phyloP scores from a whole-genome alignment of 1,140 invertebrate species.

The Centruroides vittatus region DNA sequence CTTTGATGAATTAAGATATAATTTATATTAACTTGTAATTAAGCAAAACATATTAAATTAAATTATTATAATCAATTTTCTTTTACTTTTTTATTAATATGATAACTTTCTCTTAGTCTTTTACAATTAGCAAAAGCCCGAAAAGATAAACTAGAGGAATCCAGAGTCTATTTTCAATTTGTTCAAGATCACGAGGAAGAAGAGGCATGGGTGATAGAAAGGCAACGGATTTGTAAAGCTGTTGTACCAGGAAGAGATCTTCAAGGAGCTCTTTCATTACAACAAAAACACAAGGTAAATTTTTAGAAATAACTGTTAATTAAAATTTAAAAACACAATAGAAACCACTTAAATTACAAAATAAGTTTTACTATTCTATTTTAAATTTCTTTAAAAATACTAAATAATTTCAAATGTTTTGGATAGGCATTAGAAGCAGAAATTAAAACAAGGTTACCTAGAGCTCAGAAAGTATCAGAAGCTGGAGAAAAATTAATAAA shows the following conservation, averaged over 20 bases:
- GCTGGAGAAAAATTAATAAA: constrained; percentile 54
- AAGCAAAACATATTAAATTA: too few relatives aligned
- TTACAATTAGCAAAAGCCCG: constrained; percentile 52
- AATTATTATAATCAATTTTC: too few relatives aligned
- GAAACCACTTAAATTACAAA: too few relatives aligned
- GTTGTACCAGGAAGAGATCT: constrained; percentile 88
- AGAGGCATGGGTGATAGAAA: constrained; percentile 84
- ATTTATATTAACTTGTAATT: too few relatives aligned
- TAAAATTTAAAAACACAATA: too few relatives aligned
- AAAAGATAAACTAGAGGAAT: constrained; percentile 70
- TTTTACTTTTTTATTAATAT: too few relatives aligned
- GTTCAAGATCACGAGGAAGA: constrained; percentile 83
- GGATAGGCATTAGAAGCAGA: constrained; percentile 63
- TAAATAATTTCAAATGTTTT: neutral
- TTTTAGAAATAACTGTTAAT: neutral
- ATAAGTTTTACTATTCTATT: too few relatives aligned
- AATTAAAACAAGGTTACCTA: constrained; percentile 65
- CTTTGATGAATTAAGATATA: too few relatives aligned
- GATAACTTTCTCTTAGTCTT: constrained; percentile 5
- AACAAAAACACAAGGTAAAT: constrained; percentile 82
- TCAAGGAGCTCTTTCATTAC: constrained; percentile 67
- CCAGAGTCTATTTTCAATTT: constrained; percentile 87
- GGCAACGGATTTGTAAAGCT: constrained; percentile 75
- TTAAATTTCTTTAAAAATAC: too few relatives aligned
- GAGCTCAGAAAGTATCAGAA: constrained; percentile 59